Conservation (phyloP, 2,113 vertebrate genomes). For the Paramormyrops kingsleyae region DNA sequence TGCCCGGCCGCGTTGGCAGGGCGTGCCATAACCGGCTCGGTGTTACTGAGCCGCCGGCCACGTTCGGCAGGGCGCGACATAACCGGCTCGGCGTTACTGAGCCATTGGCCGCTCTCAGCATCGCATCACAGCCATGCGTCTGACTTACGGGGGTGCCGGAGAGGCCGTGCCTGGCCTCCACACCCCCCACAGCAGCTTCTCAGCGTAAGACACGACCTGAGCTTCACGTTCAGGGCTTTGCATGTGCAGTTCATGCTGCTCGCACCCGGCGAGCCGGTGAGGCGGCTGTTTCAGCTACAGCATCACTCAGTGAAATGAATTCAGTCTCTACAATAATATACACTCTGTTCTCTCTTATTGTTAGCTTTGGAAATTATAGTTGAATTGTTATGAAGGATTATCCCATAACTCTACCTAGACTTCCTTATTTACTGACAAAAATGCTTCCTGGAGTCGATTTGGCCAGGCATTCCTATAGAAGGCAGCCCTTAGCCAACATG, state of each 20-base stretch:
- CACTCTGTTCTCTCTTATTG: neutral
- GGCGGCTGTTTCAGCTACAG: no score
- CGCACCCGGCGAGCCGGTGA: neutral
- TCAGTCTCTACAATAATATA: no score
- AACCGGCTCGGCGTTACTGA: neutral
- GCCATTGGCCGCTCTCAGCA: neutral
- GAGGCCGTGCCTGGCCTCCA: no score
- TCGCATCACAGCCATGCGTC: neutral
- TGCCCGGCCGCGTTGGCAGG: neutral
- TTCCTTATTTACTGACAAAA: neutral
- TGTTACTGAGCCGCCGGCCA: neutral
- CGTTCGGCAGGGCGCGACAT: no score
- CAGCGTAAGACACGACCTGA: no score
- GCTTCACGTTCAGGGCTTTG: no score
- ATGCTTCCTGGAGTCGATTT: neutral
- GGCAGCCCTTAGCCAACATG: neutral
- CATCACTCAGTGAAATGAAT: neutral
- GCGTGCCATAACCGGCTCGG: neutral
- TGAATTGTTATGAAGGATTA: neutral
- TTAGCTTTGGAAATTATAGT: neutral
- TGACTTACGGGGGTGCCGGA: neutral
- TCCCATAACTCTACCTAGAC: neutral
- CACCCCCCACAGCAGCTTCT: no score
- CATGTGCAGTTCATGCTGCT: no score
- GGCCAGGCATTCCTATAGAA: neutral